phyloP scores from a whole-genome alignment of 2,113 vertebrate species.

The Vombatus ursinus region DNA sequence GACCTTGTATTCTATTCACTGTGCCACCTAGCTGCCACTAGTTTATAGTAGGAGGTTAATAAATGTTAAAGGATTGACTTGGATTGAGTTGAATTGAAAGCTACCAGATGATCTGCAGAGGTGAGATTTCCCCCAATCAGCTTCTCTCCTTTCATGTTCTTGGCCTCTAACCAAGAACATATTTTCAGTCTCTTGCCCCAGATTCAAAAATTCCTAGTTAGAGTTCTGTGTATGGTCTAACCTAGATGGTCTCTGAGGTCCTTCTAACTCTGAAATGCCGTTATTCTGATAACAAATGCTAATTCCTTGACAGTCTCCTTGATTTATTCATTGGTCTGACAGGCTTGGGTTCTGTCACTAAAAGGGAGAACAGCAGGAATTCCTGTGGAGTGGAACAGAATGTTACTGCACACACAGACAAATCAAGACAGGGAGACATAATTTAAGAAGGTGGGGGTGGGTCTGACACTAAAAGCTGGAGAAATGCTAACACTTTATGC shows the following conservation, averaged over 20 bases:
- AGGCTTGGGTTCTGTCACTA: not conserved
- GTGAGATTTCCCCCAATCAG: not conserved
- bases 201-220: not conserved
- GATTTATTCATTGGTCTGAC: not conserved
- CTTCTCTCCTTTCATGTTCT: not conserved
- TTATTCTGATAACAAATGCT: not conserved
- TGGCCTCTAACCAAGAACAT: not conserved
- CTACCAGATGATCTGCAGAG: not conserved
- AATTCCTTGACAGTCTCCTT: not conserved
- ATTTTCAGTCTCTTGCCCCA: not conserved
- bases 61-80: not conserved
- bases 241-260: not conserved
- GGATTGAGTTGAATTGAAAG: not conserved
- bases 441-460: not conserved
- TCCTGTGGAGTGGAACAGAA: not conserved
- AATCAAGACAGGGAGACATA: slow-evolving; percentile 11
- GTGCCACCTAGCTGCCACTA: not conserved
- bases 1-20: not conserved
- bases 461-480: not conserved
- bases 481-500: not conserved
- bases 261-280: not conserved
- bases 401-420: slow-evolving; percentile 6
- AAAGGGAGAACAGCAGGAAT: not conserved
- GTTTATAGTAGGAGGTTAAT: not conserved
- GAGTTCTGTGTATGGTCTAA: not conserved